Conservation (phyloP, 2,888 invertebrate species). For the Synergus itoensis region DNA sequence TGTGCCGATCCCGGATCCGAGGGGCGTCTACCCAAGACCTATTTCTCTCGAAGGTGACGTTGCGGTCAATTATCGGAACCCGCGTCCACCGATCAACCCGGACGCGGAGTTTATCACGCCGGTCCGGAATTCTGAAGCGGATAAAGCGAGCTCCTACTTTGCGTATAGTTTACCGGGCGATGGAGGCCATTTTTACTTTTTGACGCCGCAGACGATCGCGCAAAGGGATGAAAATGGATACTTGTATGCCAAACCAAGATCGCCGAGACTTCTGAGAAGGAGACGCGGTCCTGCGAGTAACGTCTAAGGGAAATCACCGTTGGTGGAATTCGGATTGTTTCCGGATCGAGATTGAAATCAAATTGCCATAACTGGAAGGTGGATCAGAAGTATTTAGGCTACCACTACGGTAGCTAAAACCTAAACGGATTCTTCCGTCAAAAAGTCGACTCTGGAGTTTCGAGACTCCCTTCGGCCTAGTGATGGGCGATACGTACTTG, state of each 20-base stretch:
- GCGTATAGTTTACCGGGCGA: conserved; percentile 87
- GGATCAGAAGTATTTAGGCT: neutral
- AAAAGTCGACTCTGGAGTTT: no score
- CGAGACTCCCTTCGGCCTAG: no score
- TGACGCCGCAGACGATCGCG: conserved; percentile 84
- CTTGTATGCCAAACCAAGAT: conserved; percentile 65
- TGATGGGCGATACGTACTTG: no score
- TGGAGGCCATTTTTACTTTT: conserved; percentile 88
- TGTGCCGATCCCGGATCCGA: conserved; percentile 60
- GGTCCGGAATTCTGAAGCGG: conserved; percentile 53
- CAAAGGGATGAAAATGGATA: conserved; percentile 69
- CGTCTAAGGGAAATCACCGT: conserved; percentile 49
- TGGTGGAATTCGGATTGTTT: neutral
- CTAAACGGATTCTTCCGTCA: neutral
- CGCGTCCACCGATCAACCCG: conserved; percentile 81
- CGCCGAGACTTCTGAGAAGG: conserved; percentile 66
- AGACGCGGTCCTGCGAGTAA: conserved; percentile 64
- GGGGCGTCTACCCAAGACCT: conserved; percentile 58
- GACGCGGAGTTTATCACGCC: conserved; percentile 81
- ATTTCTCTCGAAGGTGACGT: conserved; percentile 78
- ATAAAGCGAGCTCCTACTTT: conserved; percentile 81
- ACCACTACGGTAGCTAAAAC: neutral
- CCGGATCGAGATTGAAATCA: neutral
- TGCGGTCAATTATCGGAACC: conserved; percentile 81
- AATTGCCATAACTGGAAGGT: conserved; percentile 26